These are phyloP conservation scores for Mus musculus DNA, from an alignment of 2,113 vertebrate genomes.

Conservation along the genomic window GRCm39 chr10:86770001-86770500, in stretches of 20 bases:
- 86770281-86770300: no score
- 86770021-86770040: background rate
- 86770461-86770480: no score
- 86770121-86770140: background rate
- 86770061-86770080: no score
- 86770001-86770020: background rate
- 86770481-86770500: background rate
- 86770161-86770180: no score
- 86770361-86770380: background rate
- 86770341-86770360: background rate
- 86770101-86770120: background rate
- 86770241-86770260: background rate
- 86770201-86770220: background rate
- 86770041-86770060: background rate
- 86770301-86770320: background rate
- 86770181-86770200: accelerated
- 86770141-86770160: background rate
- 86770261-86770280: background rate
- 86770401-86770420: background rate
- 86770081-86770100: background rate
- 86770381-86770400: background rate
- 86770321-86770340: background rate
- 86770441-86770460: background rate
- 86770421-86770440: background rate
- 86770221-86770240: background rate